A percentile compares a stretch with the other conserved stretches of the same genome.
These are phyloP conservation scores for Phrynosoma blainvillii DNA, from an alignment of 2,113 vertebrate genomes.

Conservation along the genomic window DNA sequence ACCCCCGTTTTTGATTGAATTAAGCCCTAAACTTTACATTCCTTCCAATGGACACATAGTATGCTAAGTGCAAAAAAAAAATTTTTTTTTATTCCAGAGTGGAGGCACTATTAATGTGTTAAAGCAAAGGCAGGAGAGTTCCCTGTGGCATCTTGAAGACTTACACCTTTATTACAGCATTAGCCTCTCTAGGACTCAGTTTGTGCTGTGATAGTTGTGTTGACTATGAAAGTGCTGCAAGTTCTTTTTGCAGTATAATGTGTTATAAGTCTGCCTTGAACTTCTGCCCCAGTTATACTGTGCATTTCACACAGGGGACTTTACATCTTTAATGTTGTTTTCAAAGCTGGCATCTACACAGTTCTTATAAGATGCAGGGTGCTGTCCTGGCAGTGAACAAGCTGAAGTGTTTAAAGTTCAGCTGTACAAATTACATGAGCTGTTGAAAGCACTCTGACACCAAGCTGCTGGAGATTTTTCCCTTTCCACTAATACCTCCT, in stretches of 20 bases:
- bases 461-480: constrained; percentile 34
- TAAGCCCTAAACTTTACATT: not conserved
- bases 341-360: not conserved
- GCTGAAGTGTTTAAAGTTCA: constrained; percentile 21
- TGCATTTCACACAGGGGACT: not conserved
- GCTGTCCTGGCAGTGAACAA: constrained; percentile 31
- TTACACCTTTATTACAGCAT: not conserved
- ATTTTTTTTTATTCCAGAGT: not conserved
- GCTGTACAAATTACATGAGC: constrained; percentile 3
- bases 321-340: not conserved
- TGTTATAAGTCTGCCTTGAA: not conserved
- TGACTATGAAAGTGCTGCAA: not conserved
- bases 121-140: too few relatives aligned
- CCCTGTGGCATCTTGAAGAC: too few relatives aligned
- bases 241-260: not conserved
- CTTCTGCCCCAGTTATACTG: not conserved
- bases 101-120: not conserved
- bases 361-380: not conserved
- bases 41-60: not conserved
- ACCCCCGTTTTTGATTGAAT: not conserved
- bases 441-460: constrained; percentile 61
- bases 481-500: constrained; percentile 52
- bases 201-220: not conserved
- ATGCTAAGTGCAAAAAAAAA: not conserved
- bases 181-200: not conserved